Evolutionary conservation across 1,140 invertebrate genomes (phyloP), one percentile per base, ranked within the genome.

Genomic region (Dreissena rostriformis): DNA sequence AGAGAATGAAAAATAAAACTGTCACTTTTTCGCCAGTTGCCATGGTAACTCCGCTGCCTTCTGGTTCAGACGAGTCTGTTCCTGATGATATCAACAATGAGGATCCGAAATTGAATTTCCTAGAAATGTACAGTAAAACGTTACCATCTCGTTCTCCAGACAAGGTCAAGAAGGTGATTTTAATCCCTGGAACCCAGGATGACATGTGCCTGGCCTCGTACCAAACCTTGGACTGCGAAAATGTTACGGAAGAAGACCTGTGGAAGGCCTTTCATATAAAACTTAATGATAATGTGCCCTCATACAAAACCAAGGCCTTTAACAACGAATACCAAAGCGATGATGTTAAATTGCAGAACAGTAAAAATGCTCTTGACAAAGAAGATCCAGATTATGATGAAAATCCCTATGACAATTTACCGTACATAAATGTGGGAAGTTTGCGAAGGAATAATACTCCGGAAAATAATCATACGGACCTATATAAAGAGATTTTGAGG

Each of bases 1-100:
- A 80, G 65, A 86, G 80, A 52, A 85, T 85, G 17, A 86, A 88
- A 77, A 82, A 86, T 73, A 92, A 92, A 88, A 91, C 86, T 51
- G 90, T 91, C 0, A 91, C 89, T 57, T 92, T 91, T 86, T 91
- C 89, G 39, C 91, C 90, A 22, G 90, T 91, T 55, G 90, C 90
- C 76, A 91, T 91, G 89, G 90, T 91, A 39, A 91, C 90, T 49
- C 91, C 91, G 52, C 76, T 92, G 65, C 89, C 89, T 14, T 90
- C 90, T 6, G 91, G 88, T 22, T 91, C 89, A 0, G 89, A 92
- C 57, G 91, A 92, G 74, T 91, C 91, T 14, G 79, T 88, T 57
- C 86, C 86, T 15, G 85, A 85, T 19, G 86, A 88, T 63, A 66
- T 77, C 10, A 71, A 82, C 15, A 86, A 70, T 70, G 86, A 88